A percentile compares a stretch with the other conserved stretches of the same genome.
These are phyloP conservation scores for Lochmaea capreae DNA, from an alignment of 2,888 invertebrate genomes.

Conservation along the genomic window DNA sequence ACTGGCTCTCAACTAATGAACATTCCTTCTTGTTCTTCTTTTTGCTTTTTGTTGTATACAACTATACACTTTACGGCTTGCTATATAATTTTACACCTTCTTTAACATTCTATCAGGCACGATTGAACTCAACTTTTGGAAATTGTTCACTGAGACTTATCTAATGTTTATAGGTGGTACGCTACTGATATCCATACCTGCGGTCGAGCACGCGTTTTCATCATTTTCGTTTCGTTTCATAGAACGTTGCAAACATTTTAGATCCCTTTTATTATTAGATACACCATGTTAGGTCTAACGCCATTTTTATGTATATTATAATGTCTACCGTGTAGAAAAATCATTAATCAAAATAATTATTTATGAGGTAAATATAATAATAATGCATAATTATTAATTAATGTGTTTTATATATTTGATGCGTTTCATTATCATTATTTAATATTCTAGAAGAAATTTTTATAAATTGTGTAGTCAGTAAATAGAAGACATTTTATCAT, in stretches of 20 bases:
- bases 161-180: background rate
- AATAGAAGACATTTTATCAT: too few species aligned
- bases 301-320: too few species aligned
- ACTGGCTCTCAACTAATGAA: conserved; percentile 54
- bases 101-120: background rate
- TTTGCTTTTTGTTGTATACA: background rate
- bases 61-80: too few species aligned
- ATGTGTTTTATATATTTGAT: background rate
- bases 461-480: conserved; percentile 5
- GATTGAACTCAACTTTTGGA: background rate
- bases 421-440: background rate
- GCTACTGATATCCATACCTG: conserved; percentile 4
- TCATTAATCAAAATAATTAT: conserved; percentile 2
- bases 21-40: conserved; percentile 47
- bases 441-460: background rate
- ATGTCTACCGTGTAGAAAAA: background rate
- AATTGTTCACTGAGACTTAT: too few species aligned
- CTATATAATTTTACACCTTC: background rate
- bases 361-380: background rate
- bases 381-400: background rate
- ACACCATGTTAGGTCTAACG: conserved; percentile 11
- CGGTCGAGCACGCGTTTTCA: conserved; percentile 24
- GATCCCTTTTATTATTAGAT: conserved; percentile 23
- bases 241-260: conserved; percentile 12
- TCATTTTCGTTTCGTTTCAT: conserved; percentile 23